Evolutionary conservation across 2,797 vertebrate genomes (phyloP).

Genomic region (Leptoclinus maculatus): DNA sequence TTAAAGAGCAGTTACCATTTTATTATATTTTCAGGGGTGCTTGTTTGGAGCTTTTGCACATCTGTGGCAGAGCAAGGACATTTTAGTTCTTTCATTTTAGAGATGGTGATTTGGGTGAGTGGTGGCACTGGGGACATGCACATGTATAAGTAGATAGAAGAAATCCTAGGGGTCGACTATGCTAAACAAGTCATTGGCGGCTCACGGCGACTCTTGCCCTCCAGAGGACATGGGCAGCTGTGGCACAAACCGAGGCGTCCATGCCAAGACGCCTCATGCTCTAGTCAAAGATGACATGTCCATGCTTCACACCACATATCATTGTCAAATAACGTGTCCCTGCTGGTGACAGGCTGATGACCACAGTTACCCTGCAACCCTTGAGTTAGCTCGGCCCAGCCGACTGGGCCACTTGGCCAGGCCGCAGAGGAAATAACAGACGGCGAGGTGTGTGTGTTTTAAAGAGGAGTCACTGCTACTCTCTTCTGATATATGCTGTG

Average conservation of each 20-base stretch:
- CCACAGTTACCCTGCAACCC: constrained; percentile 53
- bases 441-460: constrained; percentile 15
- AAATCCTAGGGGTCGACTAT: constrained; percentile 43
- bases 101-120: constrained; percentile 12
- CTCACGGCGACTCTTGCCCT: constrained; percentile 53
- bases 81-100: neutral
- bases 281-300: constrained; percentile 71
- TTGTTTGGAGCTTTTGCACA: constrained; percentile 1
- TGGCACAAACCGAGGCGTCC: constrained; percentile 62
- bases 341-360: constrained; percentile 71
- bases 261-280: constrained; percentile 65
- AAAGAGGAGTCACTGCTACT: constrained; percentile 12
- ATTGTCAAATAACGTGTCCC: constrained; percentile 73
- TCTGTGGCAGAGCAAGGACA: neutral
- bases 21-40: neutral
- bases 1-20: neutral
- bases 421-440: constrained; percentile 45
- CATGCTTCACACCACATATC: constrained; percentile 71
- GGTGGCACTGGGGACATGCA: constrained; percentile 31
- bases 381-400: constrained; percentile 25
- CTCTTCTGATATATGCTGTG: constrained; percentile 38
- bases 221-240: constrained; percentile 63
- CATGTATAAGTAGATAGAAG: constrained; percentile 37
- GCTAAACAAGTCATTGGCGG: constrained; percentile 68
- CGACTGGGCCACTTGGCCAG: neutral